Percentiles rank a stretch among this genome's conserved stretches.
Conservation (phyloP, 2,113 vertebrate species). For the Zosterops borbonicus region DNA sequence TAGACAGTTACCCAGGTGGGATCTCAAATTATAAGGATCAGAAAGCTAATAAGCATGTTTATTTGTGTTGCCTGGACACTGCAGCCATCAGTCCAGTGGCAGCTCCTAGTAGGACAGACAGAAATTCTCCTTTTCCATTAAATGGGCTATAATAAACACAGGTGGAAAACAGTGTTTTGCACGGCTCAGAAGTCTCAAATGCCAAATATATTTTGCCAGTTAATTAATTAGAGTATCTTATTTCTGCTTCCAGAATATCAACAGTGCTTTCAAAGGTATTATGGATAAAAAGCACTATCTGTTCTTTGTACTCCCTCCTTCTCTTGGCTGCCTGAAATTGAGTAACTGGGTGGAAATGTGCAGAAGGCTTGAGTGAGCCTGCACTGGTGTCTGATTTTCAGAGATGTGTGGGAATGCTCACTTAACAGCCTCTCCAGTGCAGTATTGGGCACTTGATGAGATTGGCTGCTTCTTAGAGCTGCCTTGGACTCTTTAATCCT, state of each 20-base stretch:
- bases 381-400: not conserved
- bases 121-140: not conserved
- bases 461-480: not conserved
- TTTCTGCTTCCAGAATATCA: not conserved
- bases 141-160: not conserved
- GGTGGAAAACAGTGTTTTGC: not conserved
- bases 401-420: not conserved
- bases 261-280: not conserved
- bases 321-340: not conserved
- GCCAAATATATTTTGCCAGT: not conserved
- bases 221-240: not conserved
- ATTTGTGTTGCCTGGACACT: not conserved
- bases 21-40: not conserved
- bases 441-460: rapidly evolving
- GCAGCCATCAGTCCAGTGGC: not conserved
- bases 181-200: not conserved
- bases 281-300: not conserved
- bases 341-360: not conserved
- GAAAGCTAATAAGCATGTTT: not conserved
- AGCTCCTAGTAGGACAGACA: not conserved
- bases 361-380: not conserved
- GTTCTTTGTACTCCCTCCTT: not conserved
- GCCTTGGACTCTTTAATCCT: not conserved
- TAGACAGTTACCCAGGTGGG: not conserved
- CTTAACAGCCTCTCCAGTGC: not conserved